These are phyloP conservation scores for Enchytraeus crypticus DNA, from an alignment of 2,888 invertebrate species.

Conservation along the genomic window DNA sequence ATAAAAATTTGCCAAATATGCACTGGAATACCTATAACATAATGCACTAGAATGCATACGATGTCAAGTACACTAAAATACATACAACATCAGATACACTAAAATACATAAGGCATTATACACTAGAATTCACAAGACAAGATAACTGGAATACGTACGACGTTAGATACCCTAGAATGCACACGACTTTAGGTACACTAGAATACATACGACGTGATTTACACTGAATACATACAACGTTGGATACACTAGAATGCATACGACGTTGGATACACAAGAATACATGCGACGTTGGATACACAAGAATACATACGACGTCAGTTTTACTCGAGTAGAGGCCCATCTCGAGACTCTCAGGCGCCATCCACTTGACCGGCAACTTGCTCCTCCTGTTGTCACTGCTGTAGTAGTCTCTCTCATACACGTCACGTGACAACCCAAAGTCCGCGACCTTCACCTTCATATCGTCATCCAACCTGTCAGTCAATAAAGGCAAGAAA, in stretches of 20 bases:
- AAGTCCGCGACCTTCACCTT: conserved; percentile 55
- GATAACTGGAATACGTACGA: conserved; percentile 20
- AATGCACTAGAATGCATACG: no score
- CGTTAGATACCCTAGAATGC: conserved; percentile 50
- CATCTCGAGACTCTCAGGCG: conserved; percentile 50
- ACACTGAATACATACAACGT: no score
- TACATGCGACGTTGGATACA: not conserved
- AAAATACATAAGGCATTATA: not conserved
- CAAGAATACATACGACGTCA: conserved; percentile 51
- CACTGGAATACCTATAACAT: no score
- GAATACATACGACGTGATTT: conserved; percentile 53
- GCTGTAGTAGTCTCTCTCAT: conserved; percentile 53
- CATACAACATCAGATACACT: not conserved
- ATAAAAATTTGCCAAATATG: no score
- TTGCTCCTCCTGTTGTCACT: conserved; percentile 49
- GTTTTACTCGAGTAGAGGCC: conserved; percentile 48
- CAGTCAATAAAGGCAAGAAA: conserved; percentile 4
- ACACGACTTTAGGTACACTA: conserved; percentile 50
- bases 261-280: not conserved
- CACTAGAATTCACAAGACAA: not conserved
- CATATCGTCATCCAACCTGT: conserved; percentile 50
- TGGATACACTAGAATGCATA: no score
- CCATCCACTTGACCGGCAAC: conserved; percentile 54
- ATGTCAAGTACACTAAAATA: no score
- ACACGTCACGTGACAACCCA: conserved; percentile 54